These are phyloP conservation scores for Amblyjoppa proteus DNA, from an alignment of 2,888 invertebrate species.

Conservation along the genomic window DNA sequence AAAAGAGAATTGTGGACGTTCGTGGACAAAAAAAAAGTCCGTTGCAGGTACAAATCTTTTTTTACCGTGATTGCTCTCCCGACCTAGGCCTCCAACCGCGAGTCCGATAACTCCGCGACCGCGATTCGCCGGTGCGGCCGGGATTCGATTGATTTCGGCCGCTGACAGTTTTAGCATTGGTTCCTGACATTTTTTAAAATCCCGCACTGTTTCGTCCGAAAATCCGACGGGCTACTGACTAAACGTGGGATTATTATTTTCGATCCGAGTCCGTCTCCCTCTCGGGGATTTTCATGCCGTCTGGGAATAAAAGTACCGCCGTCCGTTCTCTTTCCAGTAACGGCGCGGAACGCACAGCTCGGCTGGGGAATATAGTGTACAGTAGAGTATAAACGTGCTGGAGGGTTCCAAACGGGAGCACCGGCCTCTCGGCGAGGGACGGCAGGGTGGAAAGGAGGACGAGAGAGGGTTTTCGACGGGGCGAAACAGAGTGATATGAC, in stretches of 20 bases:
- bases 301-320: conserved; percentile 49
- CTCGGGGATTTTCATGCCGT: conserved; percentile 28
- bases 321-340: conserved; percentile 53
- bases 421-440: conserved; percentile 52
- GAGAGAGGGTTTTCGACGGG: conserved; percentile 50
- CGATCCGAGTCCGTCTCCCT: neutral
- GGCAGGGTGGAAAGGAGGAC: conserved; percentile 50
- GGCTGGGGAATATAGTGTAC: neutral
- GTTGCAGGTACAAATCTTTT: neutral
- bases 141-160: conserved; percentile 18
- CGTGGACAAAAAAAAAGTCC: neutral
- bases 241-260: conserved; percentile 17
- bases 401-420: conserved; percentile 62
- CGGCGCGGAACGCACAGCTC: conserved; percentile 25
- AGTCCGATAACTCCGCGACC: conserved; percentile 58
- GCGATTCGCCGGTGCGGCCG: conserved; percentile 38
- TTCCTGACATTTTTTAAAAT: neutral
- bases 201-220: neutral
- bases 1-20: neutral
- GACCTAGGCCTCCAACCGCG: conserved; percentile 69
- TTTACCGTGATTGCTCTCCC: conserved; percentile 43
- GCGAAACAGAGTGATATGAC: conserved; percentile 28
- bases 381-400: conserved; percentile 21
- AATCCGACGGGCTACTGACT: neutral
- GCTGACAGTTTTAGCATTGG: neutral